Evolutionary conservation across 1,140 invertebrate species (phyloP).

Genomic region (Aleiodes sp.): DNA sequence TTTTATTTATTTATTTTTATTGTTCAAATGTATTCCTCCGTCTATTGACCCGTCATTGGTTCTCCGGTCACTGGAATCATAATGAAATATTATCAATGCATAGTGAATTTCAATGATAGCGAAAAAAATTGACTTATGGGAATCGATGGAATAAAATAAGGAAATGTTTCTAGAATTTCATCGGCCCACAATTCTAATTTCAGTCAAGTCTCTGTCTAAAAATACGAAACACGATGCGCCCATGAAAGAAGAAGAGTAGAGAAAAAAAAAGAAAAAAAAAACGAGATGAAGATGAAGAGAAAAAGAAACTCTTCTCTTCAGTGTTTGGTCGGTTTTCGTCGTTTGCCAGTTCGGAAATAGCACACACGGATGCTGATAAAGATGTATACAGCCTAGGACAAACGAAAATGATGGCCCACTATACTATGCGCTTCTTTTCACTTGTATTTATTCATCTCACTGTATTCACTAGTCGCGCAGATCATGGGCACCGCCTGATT

Average conservation of each 20-base stretch:
- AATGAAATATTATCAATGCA: too few relatives aligned
- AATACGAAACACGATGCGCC: constrained; percentile 34
- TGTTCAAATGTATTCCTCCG: too few relatives aligned
- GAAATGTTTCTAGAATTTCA: constrained; percentile 34
- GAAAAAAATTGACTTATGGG: too few relatives aligned
- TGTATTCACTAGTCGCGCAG: too few relatives aligned
- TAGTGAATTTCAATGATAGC: too few relatives aligned
- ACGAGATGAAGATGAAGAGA: constrained; percentile 14
- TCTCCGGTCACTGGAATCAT: not conserved
- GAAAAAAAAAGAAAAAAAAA: constrained; percentile 33
- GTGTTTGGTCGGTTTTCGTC: too few relatives aligned
- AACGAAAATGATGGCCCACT: too few relatives aligned
- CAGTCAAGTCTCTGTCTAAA: constrained; percentile 39
- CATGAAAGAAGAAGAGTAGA: constrained; percentile 32
- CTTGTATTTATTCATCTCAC: too few relatives aligned
- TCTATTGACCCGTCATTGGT: not conserved
- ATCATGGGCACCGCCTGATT: constrained; percentile 5
- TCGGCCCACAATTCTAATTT: constrained; percentile 37
- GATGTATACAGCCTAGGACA: too few relatives aligned
- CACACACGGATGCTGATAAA: too few relatives aligned
- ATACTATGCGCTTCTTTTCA: too few relatives aligned
- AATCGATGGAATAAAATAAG: constrained; percentile 14
- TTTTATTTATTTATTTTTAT: constrained; percentile 5
- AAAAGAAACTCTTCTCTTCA: not conserved
- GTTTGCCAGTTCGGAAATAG: not conserved